phyloP scores from a whole-genome alignment of 2,797 vertebrate genomes.

The Luscinia luscinia region DNA sequence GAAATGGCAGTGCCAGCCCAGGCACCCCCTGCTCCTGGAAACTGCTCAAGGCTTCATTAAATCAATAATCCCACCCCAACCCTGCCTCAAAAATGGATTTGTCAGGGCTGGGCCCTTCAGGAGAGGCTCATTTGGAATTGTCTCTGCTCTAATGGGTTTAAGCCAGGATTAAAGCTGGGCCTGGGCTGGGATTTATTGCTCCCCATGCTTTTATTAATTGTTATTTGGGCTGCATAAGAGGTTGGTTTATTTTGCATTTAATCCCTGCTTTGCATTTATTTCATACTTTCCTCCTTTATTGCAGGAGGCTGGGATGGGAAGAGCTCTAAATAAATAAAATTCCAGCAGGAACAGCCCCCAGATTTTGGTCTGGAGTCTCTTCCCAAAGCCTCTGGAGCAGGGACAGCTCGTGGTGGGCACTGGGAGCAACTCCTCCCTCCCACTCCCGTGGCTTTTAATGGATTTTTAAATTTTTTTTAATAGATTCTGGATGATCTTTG shows the following conservation, averaged over 20 bases:
- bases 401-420: not conserved
- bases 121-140: not conserved
- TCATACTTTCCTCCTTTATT: not conserved
- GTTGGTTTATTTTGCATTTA: not conserved
- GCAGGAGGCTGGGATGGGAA: not conserved
- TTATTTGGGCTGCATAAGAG: not conserved
- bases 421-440: not conserved
- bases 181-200: not conserved
- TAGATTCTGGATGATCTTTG: not conserved
- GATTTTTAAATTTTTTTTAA: not conserved
- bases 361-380: not conserved
- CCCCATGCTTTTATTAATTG: not conserved
- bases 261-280: not conserved
- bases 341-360: no score
- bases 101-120: not conserved
- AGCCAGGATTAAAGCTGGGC: not conserved
- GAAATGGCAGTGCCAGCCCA: not conserved
- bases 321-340: not conserved
- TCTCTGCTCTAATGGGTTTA: conserved; percentile 26
- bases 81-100: conserved; percentile 17
- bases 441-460: accelerated
- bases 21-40: conserved; percentile 30
- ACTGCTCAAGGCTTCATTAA: conserved; percentile 2
- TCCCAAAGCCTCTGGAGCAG: not conserved
- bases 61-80: conserved; percentile 32